phyloP scores from a whole-genome alignment of 37 sponge, comb jelly and placozoan species.

The Axinella damicornis region DNA sequence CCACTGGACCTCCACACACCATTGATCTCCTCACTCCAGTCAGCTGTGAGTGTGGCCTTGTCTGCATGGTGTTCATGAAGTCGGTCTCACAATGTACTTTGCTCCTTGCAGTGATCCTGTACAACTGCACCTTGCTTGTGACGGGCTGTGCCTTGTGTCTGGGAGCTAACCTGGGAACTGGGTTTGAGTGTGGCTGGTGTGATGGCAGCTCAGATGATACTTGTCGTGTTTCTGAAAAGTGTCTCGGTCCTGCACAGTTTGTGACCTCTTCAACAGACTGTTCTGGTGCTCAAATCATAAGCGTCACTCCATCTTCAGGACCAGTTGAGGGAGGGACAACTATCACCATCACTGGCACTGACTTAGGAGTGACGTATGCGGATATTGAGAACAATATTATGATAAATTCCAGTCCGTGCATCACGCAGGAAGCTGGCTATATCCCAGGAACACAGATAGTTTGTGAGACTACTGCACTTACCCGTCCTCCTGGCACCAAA shows the following conservation, averaged over 20 bases:
- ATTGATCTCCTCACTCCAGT: too few relatives aligned
- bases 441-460: slow-evolving; percentile 27
- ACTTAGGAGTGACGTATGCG: slow-evolving; percentile 61
- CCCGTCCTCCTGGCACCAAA: too few relatives aligned
- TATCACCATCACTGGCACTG: slow-evolving; percentile 71
- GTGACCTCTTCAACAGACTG: slow-evolving; percentile 10
- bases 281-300: slow-evolving; percentile 43
- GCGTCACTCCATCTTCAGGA: slow-evolving; percentile 56
- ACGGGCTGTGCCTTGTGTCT: slow-evolving; percentile 55
- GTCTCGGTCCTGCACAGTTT: not conserved
- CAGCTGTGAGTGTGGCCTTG: too few relatives aligned
- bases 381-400: slow-evolving; percentile 1
- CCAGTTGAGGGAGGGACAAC: slow-evolving; percentile 73
- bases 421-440: slow-evolving; percentile 18
- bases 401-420: slow-evolving; percentile 22
- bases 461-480: slow-evolving; percentile 27
- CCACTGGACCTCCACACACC: too few relatives aligned
- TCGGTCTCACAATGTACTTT: not conserved
- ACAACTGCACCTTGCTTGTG: slow-evolving; percentile 34
- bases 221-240: not conserved
- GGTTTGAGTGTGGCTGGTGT: slow-evolving; percentile 72
- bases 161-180: slow-evolving; percentile 8
- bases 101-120: slow-evolving; percentile 29
- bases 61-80: too few relatives aligned
- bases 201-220: not conserved